Evolutionary conservation across 2,797 vertebrate species (phyloP).

Genomic region (Lagorchestes hirsutus): DNA sequence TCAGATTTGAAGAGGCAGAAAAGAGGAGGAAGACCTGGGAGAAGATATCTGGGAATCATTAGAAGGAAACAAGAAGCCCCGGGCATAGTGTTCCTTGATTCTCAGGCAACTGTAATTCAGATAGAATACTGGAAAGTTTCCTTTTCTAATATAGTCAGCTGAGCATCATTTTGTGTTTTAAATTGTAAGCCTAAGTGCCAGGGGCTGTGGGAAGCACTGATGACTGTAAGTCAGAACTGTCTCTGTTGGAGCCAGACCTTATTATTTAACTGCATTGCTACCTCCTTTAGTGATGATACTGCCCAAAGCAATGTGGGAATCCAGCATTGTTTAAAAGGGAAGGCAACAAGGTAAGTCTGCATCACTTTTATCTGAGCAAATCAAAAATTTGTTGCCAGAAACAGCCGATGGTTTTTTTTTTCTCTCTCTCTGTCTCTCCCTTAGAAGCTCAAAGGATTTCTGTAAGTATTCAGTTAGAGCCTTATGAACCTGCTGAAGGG

Average conservation of each 20-base stretch:
- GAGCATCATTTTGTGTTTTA: background rate
- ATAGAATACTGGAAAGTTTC: background rate
- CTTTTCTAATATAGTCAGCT: background rate
- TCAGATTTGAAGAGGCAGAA: background rate
- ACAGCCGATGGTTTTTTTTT: background rate
- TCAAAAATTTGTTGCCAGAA: background rate
- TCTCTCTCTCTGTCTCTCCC: background rate
- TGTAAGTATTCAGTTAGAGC: background rate
- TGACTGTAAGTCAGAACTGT: background rate
- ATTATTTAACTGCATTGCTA: background rate
- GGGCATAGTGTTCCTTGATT: background rate
- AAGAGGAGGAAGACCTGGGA: background rate
- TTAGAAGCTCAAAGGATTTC: background rate
- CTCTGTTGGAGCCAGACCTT: background rate
- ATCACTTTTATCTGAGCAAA: background rate
- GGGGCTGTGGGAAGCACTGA: background rate
- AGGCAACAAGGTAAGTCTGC: background rate
- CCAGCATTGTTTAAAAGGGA: background rate
- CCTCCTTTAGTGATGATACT: constrained; percentile 8
- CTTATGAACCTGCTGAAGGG: background rate
- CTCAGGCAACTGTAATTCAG: background rate
- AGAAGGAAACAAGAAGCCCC: background rate
- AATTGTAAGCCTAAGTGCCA: background rate
- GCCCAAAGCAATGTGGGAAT: background rate
- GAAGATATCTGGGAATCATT: background rate